A percentile compares a stretch with the other conserved stretches of the same genome.
Evolutionary conservation across 2,888 invertebrate genomes (phyloP).

Genomic region (Dicranocentrus wangi): DNA sequence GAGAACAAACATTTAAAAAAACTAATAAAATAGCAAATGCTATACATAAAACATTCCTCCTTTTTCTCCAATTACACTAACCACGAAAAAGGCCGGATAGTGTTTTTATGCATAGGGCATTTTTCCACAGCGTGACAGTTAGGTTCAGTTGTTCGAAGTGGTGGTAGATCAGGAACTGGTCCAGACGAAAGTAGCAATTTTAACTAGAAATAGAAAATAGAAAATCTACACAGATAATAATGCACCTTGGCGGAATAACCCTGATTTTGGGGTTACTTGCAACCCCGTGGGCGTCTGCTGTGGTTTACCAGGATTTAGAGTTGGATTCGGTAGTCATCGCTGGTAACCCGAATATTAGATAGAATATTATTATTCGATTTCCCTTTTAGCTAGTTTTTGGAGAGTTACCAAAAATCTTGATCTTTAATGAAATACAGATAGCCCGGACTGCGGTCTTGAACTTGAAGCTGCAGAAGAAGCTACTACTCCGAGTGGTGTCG

Average conservation of each 20-base stretch:
- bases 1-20: not conserved
- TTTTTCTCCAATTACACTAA: no score
- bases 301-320: constrained; percentile 51
- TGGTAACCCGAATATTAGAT: no score
- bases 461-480: constrained; percentile 18
- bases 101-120: constrained; percentile 5
- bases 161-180: constrained; percentile 13
- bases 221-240: not conserved
- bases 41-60: not conserved
- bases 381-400: constrained; percentile 1
- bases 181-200: no score
- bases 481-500: constrained; percentile 6
- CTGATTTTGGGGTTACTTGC: constrained; percentile 48
- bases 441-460: constrained; percentile 18
- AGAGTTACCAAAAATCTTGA: not conserved
- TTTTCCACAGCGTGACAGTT: constrained; percentile 28
- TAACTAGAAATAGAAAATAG: not conserved
- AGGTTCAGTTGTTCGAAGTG: constrained; percentile 32
- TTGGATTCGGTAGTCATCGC: constrained; percentile 50
- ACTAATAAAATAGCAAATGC: no score
- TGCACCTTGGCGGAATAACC: not conserved
- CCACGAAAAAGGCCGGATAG: constrained; percentile 23
- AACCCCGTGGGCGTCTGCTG: constrained; percentile 41
- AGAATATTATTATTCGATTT: no score
- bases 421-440: constrained; percentile 19